phyloP scores from a whole-genome alignment of 2,113 vertebrate genomes.

The Ammospiza caudacuta region DNA sequence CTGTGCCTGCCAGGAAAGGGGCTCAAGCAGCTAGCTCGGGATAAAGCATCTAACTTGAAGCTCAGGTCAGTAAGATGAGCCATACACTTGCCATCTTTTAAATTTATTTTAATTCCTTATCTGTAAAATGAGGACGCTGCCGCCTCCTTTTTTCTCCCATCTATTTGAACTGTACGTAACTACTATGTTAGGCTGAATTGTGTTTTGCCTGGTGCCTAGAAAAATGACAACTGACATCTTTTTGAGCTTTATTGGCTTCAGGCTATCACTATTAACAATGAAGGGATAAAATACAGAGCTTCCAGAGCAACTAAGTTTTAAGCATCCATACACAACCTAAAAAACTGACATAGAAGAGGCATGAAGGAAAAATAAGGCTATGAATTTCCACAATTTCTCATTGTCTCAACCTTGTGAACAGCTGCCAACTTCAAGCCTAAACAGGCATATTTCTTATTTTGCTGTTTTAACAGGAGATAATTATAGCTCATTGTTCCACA shows the following conservation, averaged over 20 bases:
- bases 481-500: conserved; percentile 54
- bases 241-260: neutral
- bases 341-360: neutral
- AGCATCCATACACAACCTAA: neutral
- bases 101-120: neutral
- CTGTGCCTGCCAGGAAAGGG: neutral
- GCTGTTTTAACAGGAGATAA: conserved; percentile 32
- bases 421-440: conserved; percentile 25
- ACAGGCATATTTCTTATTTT: conserved; percentile 44
- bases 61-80: neutral
- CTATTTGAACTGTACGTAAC: neutral
- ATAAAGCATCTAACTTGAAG: neutral
- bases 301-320: neutral
- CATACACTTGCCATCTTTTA: neutral
- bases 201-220: neutral
- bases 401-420: conserved; percentile 12
- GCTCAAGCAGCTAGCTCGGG: neutral
- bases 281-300: neutral
- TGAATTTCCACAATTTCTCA: conserved; percentile 32
- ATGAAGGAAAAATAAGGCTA: conserved; percentile 1
- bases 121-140: neutral
- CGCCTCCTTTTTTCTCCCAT: neutral
- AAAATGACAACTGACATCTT: neutral
- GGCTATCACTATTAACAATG: neutral
- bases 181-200: neutral